Evolutionary conservation across 2,113 vertebrate genomes (phyloP).

Genomic region (Saccopteryx bilineata): DNA sequence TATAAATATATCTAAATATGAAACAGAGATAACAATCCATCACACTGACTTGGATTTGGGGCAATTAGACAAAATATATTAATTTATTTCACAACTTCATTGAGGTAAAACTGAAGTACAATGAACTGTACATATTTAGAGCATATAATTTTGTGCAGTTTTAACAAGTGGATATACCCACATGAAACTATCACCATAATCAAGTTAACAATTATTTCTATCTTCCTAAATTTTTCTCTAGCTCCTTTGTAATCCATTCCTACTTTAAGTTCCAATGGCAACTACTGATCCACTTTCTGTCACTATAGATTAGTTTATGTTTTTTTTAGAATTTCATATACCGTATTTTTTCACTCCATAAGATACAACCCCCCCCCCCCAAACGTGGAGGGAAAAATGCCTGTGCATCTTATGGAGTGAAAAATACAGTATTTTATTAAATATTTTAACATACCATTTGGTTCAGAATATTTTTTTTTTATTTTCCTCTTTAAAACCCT

Average conservation of each 20-base stretch:
- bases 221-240: neutral
- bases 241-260: neutral
- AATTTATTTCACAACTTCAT: constrained; percentile 13
- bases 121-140: neutral
- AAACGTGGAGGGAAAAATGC: no score
- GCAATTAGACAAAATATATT: neutral
- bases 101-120: neutral
- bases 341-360: no score
- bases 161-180: neutral
- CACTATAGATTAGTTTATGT: constrained; percentile 22
- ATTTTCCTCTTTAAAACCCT: no score
- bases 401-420: no score
- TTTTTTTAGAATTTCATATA: constrained; percentile 23
- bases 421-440: no score
- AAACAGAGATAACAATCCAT: neutral
- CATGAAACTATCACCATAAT: neutral
- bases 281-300: constrained; percentile 44
- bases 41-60: neutral
- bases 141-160: neutral
- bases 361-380: no score
- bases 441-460: no score
- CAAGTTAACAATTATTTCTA: constrained; percentile 39
- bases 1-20: neutral
- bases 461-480: no score
- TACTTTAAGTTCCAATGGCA: neutral